Conservation (phyloP, 2,797 vertebrate genomes). For the Taeniopygia guttata region DNA sequence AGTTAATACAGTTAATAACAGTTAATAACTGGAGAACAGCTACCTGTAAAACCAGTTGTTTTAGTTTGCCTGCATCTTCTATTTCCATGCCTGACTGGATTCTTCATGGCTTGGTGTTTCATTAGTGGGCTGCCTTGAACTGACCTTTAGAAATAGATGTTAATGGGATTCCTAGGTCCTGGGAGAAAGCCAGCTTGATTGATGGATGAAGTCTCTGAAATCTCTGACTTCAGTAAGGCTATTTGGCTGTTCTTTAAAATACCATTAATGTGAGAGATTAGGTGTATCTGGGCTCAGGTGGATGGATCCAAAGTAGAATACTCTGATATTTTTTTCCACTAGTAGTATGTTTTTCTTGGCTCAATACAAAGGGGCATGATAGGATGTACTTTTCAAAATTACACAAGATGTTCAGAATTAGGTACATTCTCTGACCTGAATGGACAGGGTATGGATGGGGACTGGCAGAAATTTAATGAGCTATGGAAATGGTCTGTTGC, state of each 20-base stretch:
- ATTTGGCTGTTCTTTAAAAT: slow-evolving; percentile 1
- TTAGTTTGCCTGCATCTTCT: neutral
- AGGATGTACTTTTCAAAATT: neutral
- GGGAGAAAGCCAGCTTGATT: neutral
- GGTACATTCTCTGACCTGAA: neutral
- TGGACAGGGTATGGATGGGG: neutral
- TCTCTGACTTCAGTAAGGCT: neutral
- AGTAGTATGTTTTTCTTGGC: neutral
- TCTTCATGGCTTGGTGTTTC: neutral
- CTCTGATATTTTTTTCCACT: neutral
- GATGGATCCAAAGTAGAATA: neutral
- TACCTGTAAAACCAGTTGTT: neutral
- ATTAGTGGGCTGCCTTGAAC: neutral
- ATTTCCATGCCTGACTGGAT: neutral
- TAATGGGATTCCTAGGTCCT: neutral
- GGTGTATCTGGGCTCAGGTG: neutral
- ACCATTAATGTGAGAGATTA: neutral
- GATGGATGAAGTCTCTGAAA: neutral
- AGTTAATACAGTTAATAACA: neutral
- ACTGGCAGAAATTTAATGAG: neutral
- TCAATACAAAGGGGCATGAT: neutral
- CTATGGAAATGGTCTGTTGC: neutral
- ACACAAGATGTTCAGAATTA: neutral
- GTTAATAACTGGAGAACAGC: neutral
- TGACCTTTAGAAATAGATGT: neutral